Evolutionary conservation across 2,888 invertebrate species (phyloP), one percentile per base, ranked within the genome.

Genomic region (Axea sp.): DNA sequence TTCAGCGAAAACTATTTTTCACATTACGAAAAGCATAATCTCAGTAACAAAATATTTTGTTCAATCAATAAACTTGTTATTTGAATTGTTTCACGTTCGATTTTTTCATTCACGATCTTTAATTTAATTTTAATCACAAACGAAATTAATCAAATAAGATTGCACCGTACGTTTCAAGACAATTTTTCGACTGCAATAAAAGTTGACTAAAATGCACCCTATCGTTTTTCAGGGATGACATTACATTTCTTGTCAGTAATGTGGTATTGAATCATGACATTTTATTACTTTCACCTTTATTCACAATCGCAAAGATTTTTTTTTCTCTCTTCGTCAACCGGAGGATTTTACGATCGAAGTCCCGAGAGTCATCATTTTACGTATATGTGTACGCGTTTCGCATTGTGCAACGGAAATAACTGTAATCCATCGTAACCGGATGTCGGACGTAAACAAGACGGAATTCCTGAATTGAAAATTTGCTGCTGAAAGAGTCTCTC

Each of bases 401-500:
- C 51, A 72, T 65, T 65, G 64, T 65, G 57, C 45, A 45, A 51
- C 31, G 65, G 43, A 72, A 53, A 60, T 72, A 72, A 72, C 65
- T 59, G 51, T 72, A 53, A 71, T 75, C 67, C 62, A 75, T 75
- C 71, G 65, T 67, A 67, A 67, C 49, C 71, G 55, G 67, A 60
- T 49, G 65, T 67, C 60, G 55, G 57, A 55, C 71, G 43, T 75
- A 67, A 75, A 67, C 71, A 67, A 72, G 65, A 43, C 43, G 65
- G 67, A 69, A 60, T 45, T 75, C 59, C 62, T 65, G 71, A 57
- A 67, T 55, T 60, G 65, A 71, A 75, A 69, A 71, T 71, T 55
- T 64, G 51, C 53, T 37, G 33, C 22, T 33, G 43, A 57, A 51
- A 73, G 28, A 59, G 51, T 35, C 59, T 28, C 26, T 60, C 37